A percentile compares a stretch with the other conserved stretches of the same genome.
phyloP scores from a whole-genome alignment of 2,113 vertebrate genomes.

The Genyomyrus donnyi region DNA sequence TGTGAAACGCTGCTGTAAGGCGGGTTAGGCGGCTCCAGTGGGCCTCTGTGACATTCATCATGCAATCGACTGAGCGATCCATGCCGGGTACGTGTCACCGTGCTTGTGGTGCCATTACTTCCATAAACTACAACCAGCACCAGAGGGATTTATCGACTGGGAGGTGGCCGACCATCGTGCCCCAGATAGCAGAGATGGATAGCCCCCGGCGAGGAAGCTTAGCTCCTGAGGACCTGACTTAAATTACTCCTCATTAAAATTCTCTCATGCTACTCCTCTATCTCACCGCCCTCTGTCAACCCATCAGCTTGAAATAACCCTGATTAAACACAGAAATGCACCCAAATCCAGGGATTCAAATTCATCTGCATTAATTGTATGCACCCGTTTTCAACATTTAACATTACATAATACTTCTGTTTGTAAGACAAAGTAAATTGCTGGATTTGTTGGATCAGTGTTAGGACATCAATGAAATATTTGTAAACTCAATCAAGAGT shows the following conservation, averaged over 20 bases:
- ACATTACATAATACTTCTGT: not conserved
- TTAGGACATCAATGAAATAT: not conserved
- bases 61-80: constrained; percentile 15
- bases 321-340: not conserved
- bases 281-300: not conserved
- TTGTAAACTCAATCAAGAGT: not conserved
- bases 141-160: constrained; percentile 55
- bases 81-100: constrained; percentile 11
- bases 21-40: not conserved
- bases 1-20: not conserved
- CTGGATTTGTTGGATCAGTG: not conserved
- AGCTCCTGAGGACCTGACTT: constrained; percentile 24
- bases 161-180: constrained; percentile 22
- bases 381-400: not conserved
- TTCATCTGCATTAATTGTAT: not conserved
- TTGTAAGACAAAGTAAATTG: not conserved
- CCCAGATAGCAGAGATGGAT: constrained; percentile 32
- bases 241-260: constrained; percentile 44
- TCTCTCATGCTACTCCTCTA: constrained; percentile 25
- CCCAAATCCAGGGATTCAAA: too few relatives aligned
- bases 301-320: not conserved
- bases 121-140: constrained; percentile 40
- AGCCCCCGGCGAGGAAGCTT: constrained; percentile 25
- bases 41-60: not conserved
- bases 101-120: constrained; percentile 29